A percentile compares a stretch with the other conserved stretches of the same genome.
Evolutionary conservation across 2,888 invertebrate species (phyloP).

Genomic region (Brachycybe producta): DNA sequence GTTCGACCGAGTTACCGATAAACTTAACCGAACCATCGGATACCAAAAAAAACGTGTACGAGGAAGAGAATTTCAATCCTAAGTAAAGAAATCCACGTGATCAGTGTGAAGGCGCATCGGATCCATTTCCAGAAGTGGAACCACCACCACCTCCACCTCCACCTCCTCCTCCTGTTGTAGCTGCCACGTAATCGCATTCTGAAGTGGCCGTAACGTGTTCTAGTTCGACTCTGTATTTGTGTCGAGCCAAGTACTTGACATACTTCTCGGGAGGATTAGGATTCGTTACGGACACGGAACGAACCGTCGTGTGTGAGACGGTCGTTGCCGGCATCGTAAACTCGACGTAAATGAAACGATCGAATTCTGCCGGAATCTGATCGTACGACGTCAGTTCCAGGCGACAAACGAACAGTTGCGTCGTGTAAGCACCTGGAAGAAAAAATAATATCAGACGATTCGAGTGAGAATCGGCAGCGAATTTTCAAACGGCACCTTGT

Average conservation of each 20-base stretch:
- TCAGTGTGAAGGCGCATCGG: background rate
- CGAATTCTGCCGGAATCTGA: slow-evolving; percentile 85
- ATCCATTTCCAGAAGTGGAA: background rate
- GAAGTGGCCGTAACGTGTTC: slow-evolving; percentile 58
- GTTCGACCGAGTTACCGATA: no score
- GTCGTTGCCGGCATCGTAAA: slow-evolving; percentile 98
- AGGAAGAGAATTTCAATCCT: no score
- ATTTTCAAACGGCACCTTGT: no score
- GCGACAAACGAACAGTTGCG: slow-evolving; percentile 85
- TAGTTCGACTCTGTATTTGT: slow-evolving; percentile 89
- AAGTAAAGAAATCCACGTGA: no score
- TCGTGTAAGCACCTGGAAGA: slow-evolving; percentile 82
- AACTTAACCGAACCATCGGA: no score
- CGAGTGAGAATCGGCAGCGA: no score
- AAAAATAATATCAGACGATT: background rate
- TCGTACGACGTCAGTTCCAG: slow-evolving; percentile 95
- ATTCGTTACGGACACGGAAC: slow-evolving; percentile 73
- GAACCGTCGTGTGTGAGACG: slow-evolving; percentile 81
- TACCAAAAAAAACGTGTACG: no score
- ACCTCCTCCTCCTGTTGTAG: slow-evolving; percentile 4
- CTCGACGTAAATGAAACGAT: slow-evolving; percentile 78
- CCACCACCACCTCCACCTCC: background rate
- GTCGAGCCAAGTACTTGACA: slow-evolving; percentile 87
- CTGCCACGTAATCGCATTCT: slow-evolving; percentile 23
- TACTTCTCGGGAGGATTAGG: slow-evolving; percentile 90